These are phyloP conservation scores for Butastur rufipennis DNA, from an alignment of 2,113 vertebrate species.

Conservation along the genomic window DNA sequence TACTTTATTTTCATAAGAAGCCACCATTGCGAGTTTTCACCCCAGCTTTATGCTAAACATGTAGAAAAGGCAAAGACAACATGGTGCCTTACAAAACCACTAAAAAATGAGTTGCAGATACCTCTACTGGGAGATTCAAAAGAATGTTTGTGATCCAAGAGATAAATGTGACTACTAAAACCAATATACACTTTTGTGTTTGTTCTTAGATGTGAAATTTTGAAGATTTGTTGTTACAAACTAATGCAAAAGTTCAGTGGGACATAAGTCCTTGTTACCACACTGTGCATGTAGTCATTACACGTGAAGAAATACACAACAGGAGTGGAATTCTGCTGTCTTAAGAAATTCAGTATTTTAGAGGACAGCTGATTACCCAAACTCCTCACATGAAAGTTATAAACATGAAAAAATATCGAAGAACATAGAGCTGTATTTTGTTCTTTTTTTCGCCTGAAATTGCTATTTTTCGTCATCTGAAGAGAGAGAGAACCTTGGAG, in stretches of 20 bases:
- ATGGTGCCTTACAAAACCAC: background rate
- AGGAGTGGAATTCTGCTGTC: background rate
- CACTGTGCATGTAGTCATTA: accelerated
- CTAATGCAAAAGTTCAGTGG: background rate
- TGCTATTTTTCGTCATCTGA: background rate
- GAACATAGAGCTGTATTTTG: background rate
- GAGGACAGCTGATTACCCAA: background rate
- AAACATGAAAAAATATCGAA: background rate
- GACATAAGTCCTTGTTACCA: background rate
- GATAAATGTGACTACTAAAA: background rate
- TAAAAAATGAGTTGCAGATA: background rate
- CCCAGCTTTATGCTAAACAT: background rate
- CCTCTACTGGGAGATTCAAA: background rate
- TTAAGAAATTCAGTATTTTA: background rate
- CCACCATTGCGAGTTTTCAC: background rate
- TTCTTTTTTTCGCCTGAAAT: background rate
- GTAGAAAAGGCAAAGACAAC: background rate
- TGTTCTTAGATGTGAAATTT: background rate
- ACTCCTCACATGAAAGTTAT: background rate
- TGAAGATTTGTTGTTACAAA: background rate
- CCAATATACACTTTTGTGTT: background rate
- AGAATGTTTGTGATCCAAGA: background rate
- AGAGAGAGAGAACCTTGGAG: background rate
- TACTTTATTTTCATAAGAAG: background rate
- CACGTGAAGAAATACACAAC: background rate